Evolutionary conservation across 2,888 invertebrate species (phyloP).

Genomic region (Scotopteryx bipunctaria): DNA sequence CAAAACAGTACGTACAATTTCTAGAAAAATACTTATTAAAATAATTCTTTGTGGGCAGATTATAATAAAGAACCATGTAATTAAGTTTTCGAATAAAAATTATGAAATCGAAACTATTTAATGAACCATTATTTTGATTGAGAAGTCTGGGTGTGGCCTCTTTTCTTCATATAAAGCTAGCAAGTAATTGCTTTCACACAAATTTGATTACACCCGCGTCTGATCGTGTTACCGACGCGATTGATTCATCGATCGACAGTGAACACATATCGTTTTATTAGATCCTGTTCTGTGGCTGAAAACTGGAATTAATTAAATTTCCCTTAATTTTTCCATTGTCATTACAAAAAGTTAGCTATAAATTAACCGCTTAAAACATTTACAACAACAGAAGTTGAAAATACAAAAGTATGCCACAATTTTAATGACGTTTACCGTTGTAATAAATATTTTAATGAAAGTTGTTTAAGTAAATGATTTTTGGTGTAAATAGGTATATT

Average conservation of each 20-base stretch:
- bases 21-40: too few relatives aligned
- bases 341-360: neutral
- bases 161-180: neutral
- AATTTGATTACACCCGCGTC: constrained; percentile 38
- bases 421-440: neutral
- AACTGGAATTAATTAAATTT: neutral
- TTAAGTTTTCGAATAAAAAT: too few relatives aligned
- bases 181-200: constrained; percentile 15
- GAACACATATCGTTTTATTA: constrained; percentile 37
- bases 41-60: neutral
- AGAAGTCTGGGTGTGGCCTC: neutral
- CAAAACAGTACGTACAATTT: too few relatives aligned
- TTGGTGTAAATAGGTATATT: too few relatives aligned
- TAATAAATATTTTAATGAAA: neutral
- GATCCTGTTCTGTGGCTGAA: neutral
- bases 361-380: neutral
- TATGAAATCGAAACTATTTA: neutral
- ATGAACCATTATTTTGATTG: neutral
- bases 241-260: constrained; percentile 26
- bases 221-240: constrained; percentile 33
- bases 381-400: neutral
- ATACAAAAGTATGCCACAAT: neutral
- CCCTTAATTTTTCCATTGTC: too few relatives aligned
- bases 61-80: too few relatives aligned
- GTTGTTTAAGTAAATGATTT: neutral